phyloP scores from a whole-genome alignment of 2,888 invertebrate species.

The Scotopteryx bipunctaria region DNA sequence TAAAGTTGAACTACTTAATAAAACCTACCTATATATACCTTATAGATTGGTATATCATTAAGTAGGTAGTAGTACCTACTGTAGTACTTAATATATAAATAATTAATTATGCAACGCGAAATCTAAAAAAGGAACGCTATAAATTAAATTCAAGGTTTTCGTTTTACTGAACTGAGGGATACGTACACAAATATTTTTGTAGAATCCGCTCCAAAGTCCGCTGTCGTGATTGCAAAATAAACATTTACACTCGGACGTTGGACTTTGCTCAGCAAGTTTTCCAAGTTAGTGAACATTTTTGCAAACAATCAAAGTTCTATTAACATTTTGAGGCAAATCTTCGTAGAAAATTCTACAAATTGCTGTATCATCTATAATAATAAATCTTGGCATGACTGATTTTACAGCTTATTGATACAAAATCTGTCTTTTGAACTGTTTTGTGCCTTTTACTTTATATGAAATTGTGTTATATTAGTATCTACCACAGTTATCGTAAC shows the following conservation, averaged over 20 bases:
- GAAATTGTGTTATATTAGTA: too few species aligned
- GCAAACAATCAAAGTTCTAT: background rate
- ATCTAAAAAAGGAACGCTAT: conserved; percentile 4
- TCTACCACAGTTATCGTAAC: too few species aligned
- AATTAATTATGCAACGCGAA: conserved; percentile 11
- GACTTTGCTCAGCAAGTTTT: conserved; percentile 3
- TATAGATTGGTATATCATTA: too few species aligned
- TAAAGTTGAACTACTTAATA: too few species aligned
- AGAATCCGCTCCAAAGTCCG: background rate
- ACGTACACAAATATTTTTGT: background rate
- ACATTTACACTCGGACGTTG: conserved; percentile 1
- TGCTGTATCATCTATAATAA: too few species aligned
- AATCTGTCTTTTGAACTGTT: too few species aligned
- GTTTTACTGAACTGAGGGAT: background rate
- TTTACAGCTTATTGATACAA: too few species aligned
- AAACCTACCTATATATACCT: too few species aligned
- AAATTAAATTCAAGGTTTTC: conserved; percentile 11
- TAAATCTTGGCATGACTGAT: too few species aligned
- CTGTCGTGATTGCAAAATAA: conserved; percentile 1
- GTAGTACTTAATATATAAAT: background rate
- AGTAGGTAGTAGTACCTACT: background rate
- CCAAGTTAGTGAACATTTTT: background rate
- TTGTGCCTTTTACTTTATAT: too few species aligned
- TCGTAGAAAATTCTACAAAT: background rate
- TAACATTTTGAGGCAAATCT: background rate